Evolutionary conservation across 2,797 vertebrate genomes (phyloP).

Genomic region (Notoglanidium macrostoma): DNA sequence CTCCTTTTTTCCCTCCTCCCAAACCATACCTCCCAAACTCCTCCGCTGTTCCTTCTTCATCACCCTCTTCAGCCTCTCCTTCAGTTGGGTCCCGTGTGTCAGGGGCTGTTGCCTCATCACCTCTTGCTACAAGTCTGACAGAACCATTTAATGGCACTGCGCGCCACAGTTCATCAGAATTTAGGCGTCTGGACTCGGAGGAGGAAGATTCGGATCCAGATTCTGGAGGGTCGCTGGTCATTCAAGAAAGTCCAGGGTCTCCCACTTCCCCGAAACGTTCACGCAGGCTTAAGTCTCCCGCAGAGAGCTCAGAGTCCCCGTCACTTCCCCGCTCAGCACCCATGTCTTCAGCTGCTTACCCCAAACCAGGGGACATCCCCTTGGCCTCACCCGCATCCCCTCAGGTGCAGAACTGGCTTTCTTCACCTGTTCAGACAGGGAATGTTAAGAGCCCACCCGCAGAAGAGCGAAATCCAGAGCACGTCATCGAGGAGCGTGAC

Average conservation of each 20-base stretch:
- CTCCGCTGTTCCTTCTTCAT: constrained; percentile 65
- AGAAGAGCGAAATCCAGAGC: constrained; percentile 77
- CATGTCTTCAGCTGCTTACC: constrained; percentile 62
- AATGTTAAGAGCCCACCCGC: constrained; percentile 67
- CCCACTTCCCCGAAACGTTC: constrained; percentile 76
- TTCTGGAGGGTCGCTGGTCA: constrained; percentile 72
- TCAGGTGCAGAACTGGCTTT: constrained; percentile 61
- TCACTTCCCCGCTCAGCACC: constrained; percentile 59
- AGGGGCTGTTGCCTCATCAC: constrained; percentile 48
- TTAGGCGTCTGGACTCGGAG: constrained; percentile 69
- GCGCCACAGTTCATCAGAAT: constrained; percentile 66
- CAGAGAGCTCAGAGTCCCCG: constrained; percentile 68
- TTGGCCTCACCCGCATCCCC: constrained; percentile 66
- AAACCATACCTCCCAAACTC: constrained; percentile 71
- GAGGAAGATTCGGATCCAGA: constrained; percentile 68
- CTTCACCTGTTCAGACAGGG: constrained; percentile 67
- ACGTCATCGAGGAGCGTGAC: constrained; percentile 80
- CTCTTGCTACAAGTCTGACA: constrained; percentile 49
- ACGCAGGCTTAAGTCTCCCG: constrained; percentile 69
- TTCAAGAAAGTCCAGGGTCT: constrained; percentile 75
- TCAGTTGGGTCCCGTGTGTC: constrained; percentile 53
- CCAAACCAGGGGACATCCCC: constrained; percentile 76
- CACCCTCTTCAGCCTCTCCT: constrained; percentile 70
- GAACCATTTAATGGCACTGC: constrained; percentile 76
- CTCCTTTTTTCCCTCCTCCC: constrained; percentile 74